Evolutionary conservation across 2,797 vertebrate genomes (phyloP), one percentile per base, ranked within the genome.

Genomic region (Champsocephalus esox): DNA sequence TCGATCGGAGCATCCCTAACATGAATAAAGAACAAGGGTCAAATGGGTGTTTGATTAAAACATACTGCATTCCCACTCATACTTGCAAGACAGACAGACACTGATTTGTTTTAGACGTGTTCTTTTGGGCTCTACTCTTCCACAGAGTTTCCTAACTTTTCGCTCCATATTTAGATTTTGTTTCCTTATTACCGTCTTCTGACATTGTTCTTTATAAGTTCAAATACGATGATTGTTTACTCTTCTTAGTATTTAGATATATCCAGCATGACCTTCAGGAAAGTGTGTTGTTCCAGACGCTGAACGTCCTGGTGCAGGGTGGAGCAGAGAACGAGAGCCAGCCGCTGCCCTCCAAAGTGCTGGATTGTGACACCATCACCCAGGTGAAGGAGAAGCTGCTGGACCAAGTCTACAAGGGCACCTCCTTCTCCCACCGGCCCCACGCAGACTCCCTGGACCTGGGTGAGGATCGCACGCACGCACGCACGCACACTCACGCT

Each of bases 381-480:
- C 98, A 99, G 86, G 98, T 98, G 89, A 99, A 99, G 86, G 98
- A 99, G 92, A 99, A 99, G 90, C 96, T 99, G 86, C 93, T 99
- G 52, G 98, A 99, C 77, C 98, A 99, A 92, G 95, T 97, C 73
- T 98, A 96, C 81, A 99, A 99, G 88, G 96, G 96, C 82, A 96
- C 96, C 0, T 96, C 97, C 3, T 97, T 96, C 81, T 96, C 96
- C 82, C 95, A 98, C 82, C 93, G 98, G 12, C 98, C 97, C 2
- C 97, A 98, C 71, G 91, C 96, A 0, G 96, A 97, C 77, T 95
- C 97, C 0, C 90, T 99, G 74, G 98, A 99, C 85, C 93, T 99
- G 0, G 98, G 98, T 99, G 60, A 97, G 96, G 74, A 28, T 48
- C n/a, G 5, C 4, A 14, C 5, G n/a, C 58, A 11, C 21, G 2